A percentile compares a stretch with the other conserved stretches of the same genome.
These are phyloP conservation scores for Hypomecis atomaria DNA, from an alignment of 2,888 invertebrate genomes.

Conservation along the genomic window DNA sequence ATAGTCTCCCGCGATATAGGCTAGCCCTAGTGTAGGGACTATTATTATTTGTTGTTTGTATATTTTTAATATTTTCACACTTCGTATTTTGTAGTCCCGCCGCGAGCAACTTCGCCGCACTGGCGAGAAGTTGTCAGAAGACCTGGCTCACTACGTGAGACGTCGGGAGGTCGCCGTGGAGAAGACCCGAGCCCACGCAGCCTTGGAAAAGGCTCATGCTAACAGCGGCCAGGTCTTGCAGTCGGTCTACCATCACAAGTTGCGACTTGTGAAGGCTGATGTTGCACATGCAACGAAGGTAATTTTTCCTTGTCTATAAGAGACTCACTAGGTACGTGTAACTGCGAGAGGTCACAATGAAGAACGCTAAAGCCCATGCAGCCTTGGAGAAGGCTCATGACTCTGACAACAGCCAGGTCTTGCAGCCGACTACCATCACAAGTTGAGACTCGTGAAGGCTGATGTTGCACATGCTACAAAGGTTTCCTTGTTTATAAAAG, in stretches of 20 bases:
- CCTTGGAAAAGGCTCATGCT: conserved; percentile 68
- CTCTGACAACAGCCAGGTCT: conserved; percentile 49
- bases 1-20: no score
- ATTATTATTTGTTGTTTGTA: no score
- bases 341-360: conserved; percentile 72
- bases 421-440: conserved; percentile 73
- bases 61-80: not conserved
- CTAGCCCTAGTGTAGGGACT: no score
- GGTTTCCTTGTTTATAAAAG: conserved; percentile 42
- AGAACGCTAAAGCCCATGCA: conserved; percentile 68
- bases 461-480: conserved; percentile 73
- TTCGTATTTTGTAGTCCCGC: conserved; percentile 59
- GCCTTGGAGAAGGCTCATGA: conserved; percentile 71
- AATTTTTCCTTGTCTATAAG: not conserved
- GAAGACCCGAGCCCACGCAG: conserved; percentile 69
- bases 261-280: conserved; percentile 71
- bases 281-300: conserved; percentile 75
- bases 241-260: conserved; percentile 69
- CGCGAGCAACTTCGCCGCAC: conserved; percentile 76
- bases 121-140: conserved; percentile 72
- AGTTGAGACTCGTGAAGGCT: conserved; percentile 69
- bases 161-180: conserved; percentile 74
- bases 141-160: conserved; percentile 74
- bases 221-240: conserved; percentile 59
- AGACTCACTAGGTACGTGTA: conserved; percentile 72